Evolutionary conservation across 2,797 vertebrate species (phyloP).

Genomic region (Sylvia borin): DNA sequence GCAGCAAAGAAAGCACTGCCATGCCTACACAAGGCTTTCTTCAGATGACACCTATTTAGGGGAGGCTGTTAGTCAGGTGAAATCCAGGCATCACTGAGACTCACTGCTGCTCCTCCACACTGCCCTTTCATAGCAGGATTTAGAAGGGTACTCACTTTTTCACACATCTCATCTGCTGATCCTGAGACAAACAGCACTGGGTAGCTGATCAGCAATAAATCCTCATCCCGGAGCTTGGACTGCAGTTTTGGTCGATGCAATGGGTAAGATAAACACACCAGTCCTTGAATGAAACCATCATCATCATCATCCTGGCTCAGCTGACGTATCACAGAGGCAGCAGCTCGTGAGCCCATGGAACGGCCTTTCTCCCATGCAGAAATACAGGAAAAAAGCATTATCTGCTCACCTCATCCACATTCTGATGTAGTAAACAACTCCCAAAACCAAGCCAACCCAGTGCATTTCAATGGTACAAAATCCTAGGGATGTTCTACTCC

Average conservation of each 20-base stretch:
- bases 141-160: conserved; percentile 77
- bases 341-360: conserved; percentile 92
- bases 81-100: background rate
- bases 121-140: background rate
- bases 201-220: conserved; percentile 79
- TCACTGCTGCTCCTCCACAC: background rate
- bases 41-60: background rate
- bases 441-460: background rate
- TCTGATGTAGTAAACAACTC: background rate
- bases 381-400: background rate
- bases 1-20: background rate
- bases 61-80: background rate
- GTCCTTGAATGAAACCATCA: conserved; percentile 81
- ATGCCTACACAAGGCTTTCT: background rate
- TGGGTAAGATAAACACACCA: conserved; percentile 92
- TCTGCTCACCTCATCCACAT: background rate
- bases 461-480: background rate
- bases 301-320: conserved; percentile 63
- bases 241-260: conserved; percentile 87
- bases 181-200: conserved; percentile 90
- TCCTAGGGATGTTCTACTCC: background rate
- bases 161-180: conserved; percentile 90
- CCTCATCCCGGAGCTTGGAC: conserved; percentile 83
- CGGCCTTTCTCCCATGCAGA: conserved; percentile 78
- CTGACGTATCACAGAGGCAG: conserved; percentile 78